Percentiles rank a stretch among this genome's conserved stretches.
phyloP scores from a whole-genome alignment of 2,113 vertebrate genomes.

The Cebidichthys violaceus region DNA sequence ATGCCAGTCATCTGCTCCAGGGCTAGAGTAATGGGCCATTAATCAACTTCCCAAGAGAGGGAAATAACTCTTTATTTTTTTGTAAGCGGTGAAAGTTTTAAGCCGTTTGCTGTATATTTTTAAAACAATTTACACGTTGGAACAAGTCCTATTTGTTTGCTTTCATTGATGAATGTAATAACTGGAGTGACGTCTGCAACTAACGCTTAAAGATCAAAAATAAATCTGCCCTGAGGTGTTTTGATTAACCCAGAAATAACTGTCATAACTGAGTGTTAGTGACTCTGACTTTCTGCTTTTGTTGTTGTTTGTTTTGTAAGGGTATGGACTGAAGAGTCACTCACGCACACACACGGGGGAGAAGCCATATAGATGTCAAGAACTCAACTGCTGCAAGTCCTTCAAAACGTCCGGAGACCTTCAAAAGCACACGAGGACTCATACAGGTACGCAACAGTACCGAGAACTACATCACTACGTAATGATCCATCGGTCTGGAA shows the following conservation, averaged over 20 bases:
- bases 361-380: conserved; percentile 97
- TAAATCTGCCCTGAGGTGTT: background rate
- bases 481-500: background rate
- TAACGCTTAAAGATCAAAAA: background rate
- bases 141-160: too few species aligned
- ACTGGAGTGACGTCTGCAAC: background rate
- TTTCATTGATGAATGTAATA: background rate
- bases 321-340: conserved; percentile 97
- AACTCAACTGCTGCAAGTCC: conserved; percentile 96
- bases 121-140: background rate
- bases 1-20: background rate
- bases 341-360: conserved; percentile 98
- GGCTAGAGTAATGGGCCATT: background rate
- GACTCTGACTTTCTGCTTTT: background rate
- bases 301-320: conserved; percentile 68
- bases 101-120: background rate
- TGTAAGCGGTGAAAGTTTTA: background rate
- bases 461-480: too few species aligned
- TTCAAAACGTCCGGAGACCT: conserved; percentile 99
- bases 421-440: conserved; percentile 97
- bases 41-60: background rate
- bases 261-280: background rate
- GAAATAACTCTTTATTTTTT: background rate
- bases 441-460: conserved; percentile 88
- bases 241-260: background rate